phyloP scores from a whole-genome alignment of 2,113 vertebrate genomes.

The Seriola aureovittata region DNA sequence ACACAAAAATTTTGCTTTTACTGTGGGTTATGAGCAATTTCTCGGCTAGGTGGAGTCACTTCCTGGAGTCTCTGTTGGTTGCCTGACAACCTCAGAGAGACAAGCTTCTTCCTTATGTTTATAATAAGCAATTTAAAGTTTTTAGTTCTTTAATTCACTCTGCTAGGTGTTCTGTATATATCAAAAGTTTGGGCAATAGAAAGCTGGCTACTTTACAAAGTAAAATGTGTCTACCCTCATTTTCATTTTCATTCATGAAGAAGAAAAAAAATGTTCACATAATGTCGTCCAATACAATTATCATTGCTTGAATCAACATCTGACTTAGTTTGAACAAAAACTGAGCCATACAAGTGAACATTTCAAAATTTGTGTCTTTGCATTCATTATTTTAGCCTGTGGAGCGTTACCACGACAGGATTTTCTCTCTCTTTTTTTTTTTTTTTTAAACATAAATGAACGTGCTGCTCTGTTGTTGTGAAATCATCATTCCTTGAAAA shows the following conservation, averaged over 20 bases:
- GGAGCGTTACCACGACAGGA: neutral
- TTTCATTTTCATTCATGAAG: no score
- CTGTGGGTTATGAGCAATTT: no score
- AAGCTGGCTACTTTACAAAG: no score
- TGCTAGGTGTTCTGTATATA: neutral
- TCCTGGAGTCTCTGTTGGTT: neutral
- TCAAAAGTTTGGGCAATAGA: neutral
- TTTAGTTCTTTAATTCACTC: neutral
- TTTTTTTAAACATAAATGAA: slow-evolving; percentile 21
- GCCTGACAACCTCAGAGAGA: neutral
- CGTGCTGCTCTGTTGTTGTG: slow-evolving; percentile 26
- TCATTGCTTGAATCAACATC: neutral
- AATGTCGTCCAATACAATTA: neutral
- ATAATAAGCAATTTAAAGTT: no score
- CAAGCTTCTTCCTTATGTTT: no score
- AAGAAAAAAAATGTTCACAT: neutral
- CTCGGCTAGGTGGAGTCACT: neutral
- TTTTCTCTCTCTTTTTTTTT: neutral
- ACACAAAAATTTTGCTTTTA: neutral
- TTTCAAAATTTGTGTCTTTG: slow-evolving; percentile 11
- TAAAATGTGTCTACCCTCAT: neutral
- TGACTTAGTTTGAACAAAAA: neutral
- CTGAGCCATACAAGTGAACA: neutral
- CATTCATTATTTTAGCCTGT: slow-evolving; percentile 14
- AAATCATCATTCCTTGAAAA: slow-evolving; percentile 52